Evolutionary conservation across 1,140 invertebrate species (phyloP), one percentile per base, ranked within the genome.

Genomic region (Babylonia areolata): DNA sequence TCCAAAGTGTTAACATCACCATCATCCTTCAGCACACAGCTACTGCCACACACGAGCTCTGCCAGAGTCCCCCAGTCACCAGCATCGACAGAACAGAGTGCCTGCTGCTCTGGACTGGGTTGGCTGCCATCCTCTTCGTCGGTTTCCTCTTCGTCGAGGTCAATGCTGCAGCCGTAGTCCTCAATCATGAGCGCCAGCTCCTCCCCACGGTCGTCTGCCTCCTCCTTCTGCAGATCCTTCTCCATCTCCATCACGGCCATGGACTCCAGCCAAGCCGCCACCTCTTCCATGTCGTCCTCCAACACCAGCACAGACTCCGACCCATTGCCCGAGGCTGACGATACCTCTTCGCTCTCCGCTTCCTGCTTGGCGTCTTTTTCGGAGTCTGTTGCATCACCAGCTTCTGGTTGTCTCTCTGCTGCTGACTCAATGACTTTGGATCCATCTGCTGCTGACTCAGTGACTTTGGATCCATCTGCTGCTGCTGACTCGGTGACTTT

Each of bases 181-280:
- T 75, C 69, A n/a, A 84, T 73, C 23, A 84, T 58, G 31, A 31
- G 31, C 17, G 82, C 69, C 69, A 84, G 17, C 23, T 84, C 33
- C 33, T 84, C 82, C 37, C 20, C 6, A 23, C 31, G 69, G n/a
- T 84, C 82, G 12, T 75, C 64, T 12, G 33, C 28, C 17, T 84
- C 81, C 17, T 83, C 82, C 37, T 35, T 51, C 40, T 28, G 37
- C 17, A 20, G 35, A n/a, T n/a, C n/a, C 9, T 84, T 20, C 40
- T 75, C 33, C 15, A 23, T 15, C n/a, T 84, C 82, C 39, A 75
- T n/a, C 69, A 42, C 82, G 9, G 37, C 82, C 64, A 84, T 84
- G 37, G 11, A 33, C 40, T 84, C 82, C 64, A 84, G 35, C 20
- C 40, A 37, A 1, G 12, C 82, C n/a, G 82, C 37, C 69, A 75